Conservation (phyloP, 2,888 invertebrate species). For the Andrena hattorfiana region DNA sequence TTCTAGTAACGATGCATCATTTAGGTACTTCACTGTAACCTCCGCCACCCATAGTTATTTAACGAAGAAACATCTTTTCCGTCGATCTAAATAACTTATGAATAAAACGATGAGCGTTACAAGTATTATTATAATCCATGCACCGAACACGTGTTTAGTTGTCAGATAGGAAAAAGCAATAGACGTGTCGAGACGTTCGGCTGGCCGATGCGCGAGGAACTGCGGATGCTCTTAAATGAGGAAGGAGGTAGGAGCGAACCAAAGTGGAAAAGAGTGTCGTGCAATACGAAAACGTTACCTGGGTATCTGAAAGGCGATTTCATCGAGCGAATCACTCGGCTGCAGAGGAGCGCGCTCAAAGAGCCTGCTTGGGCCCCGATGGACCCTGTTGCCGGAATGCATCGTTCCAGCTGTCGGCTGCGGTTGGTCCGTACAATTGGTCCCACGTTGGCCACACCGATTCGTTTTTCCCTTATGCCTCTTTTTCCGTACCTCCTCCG, state of each 20-base stretch:
- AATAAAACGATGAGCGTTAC: no score
- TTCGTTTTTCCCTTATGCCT: conserved; percentile 84
- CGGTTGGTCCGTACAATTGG: conserved; percentile 82
- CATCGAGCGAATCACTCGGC: conserved; percentile 95
- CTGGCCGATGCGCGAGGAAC: not conserved
- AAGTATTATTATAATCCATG: not conserved
- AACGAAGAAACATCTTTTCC: not conserved
- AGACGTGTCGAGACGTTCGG: not conserved
- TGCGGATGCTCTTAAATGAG: not conserved
- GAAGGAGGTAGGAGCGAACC: not conserved
- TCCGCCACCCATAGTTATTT: not conserved
- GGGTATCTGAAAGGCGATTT: conserved; percentile 96
- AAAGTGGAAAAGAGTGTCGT: conserved; percentile 12
- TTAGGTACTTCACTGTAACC: no score
- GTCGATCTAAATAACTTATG: not conserved
- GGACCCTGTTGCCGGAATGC: conserved; percentile 86
- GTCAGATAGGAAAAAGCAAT: not conserved
- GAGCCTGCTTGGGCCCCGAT: conserved; percentile 90
- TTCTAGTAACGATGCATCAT: no score
- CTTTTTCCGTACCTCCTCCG: conserved; percentile 90
- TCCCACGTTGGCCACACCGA: conserved; percentile 80
- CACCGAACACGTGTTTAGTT: not conserved
- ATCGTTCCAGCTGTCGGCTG: conserved; percentile 84
- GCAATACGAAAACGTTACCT: conserved; percentile 87
- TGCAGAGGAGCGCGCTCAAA: conserved; percentile 94